These are phyloP conservation scores for Coenobita brevimanus DNA, from an alignment of 1,140 invertebrate species.

Conservation along the genomic window DNA sequence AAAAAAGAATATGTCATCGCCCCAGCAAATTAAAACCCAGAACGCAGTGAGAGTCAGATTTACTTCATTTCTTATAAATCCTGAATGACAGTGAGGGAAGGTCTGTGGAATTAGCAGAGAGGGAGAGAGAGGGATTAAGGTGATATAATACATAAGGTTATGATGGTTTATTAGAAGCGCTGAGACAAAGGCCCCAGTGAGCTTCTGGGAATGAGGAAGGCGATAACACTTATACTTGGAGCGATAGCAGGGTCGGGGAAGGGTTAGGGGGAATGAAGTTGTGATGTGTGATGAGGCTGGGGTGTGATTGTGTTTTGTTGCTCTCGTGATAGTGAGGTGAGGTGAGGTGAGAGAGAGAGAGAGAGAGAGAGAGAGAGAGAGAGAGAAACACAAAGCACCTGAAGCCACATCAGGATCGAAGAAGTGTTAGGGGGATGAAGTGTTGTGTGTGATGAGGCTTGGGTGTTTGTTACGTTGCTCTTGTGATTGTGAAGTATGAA, in stretches of 20 bases:
- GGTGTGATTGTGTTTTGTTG: neutral
- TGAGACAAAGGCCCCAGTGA: neutral
- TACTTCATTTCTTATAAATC: neutral
- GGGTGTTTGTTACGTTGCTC: neutral
- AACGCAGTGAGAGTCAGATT: too few species aligned
- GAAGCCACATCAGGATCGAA: too few species aligned
- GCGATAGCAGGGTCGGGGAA: neutral
- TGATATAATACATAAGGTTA: slow-evolving; percentile 26
- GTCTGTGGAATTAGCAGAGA: slow-evolving; percentile 19
- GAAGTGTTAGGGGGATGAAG: too few species aligned
- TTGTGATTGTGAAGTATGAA: neutral
- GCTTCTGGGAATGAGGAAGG: slow-evolving; percentile 5
- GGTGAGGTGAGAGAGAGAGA: neutral
- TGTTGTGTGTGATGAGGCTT: neutral
- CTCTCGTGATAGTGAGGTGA: neutral
- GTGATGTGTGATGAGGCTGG: too few species aligned
- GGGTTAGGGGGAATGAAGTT: neutral
- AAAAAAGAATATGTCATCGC: too few species aligned
- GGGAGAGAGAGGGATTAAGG: slow-evolving; percentile 22
- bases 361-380: neutral
- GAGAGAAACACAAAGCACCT: neutral
- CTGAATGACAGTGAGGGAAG: slow-evolving; percentile 26
- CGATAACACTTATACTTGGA: neutral
- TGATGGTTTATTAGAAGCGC: slow-evolving; percentile 14
- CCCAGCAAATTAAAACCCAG: too few species aligned